A percentile compares a stretch with the other conserved stretches of the same genome.
Conservation (phyloP, 2,113 vertebrate genomes). For the Archocentrus centrarchus region DNA sequence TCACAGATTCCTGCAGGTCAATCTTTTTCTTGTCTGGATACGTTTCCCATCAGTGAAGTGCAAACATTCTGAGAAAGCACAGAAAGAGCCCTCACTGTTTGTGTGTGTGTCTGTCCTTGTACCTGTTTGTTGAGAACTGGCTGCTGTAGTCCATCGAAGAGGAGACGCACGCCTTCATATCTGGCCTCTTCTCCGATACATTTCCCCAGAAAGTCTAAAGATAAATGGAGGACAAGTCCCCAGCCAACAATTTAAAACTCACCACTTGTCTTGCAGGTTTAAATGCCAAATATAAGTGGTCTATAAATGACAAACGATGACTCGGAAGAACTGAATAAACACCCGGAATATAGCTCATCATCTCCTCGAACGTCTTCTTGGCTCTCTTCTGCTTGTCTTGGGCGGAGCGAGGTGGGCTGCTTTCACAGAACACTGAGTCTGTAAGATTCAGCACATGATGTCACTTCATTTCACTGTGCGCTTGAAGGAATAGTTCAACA, state of each 20-base stretch:
- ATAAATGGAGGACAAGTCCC: slow-evolving; percentile 1
- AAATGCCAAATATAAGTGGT: background rate
- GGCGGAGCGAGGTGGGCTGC: slow-evolving; percentile 85
- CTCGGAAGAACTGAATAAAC: background rate
- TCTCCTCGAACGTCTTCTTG: slow-evolving; percentile 93
- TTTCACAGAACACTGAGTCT: slow-evolving; percentile 97
- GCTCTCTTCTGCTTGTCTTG: slow-evolving; percentile 91
- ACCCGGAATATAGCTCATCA: slow-evolving; percentile 98
- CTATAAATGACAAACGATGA: background rate
- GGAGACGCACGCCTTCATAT: slow-evolving; percentile 90
- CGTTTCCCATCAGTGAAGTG: background rate
- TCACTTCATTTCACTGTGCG: background rate
- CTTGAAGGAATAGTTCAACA: background rate
- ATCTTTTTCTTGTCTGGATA: background rate
- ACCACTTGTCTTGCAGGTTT: background rate
- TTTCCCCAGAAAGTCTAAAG: slow-evolving; percentile 89
- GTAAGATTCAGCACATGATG: background rate
- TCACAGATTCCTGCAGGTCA: background rate
- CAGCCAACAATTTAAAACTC: background rate
- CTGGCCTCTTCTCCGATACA: slow-evolving; percentile 95
- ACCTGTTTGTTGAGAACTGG: slow-evolving; percentile 98
- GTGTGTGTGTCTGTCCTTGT: background rate
- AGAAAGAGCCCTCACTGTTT: background rate
- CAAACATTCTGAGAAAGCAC: background rate
- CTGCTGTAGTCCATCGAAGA: slow-evolving; percentile 95